phyloP scores from a whole-genome alignment of 1,140 invertebrate species.

The Bombus ignitus region DNA sequence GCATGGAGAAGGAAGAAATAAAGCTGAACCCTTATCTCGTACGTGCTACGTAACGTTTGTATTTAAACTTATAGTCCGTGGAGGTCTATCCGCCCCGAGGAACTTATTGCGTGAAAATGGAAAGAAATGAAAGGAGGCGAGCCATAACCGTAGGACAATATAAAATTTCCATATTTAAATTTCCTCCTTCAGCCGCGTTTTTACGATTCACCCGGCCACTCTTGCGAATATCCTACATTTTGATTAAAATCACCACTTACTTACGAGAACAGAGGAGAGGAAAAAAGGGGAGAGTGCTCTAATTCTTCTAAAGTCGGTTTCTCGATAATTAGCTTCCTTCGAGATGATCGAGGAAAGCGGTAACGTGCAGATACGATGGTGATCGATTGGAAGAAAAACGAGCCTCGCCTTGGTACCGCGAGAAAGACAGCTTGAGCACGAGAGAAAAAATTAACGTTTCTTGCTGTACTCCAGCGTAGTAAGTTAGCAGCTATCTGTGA shows the following conservation, averaged over 20 bases:
- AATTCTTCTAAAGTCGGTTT: not conserved
- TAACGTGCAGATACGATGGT: not conserved
- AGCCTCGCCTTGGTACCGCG: not conserved
- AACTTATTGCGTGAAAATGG: conserved; percentile 30
- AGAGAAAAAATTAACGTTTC: conserved; percentile 35
- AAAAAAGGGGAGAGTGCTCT: not conserved
- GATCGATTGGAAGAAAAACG: conserved; percentile 62
- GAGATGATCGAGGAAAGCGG: not conserved
- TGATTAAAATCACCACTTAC: conserved; percentile 34
- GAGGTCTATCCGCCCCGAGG: not conserved
- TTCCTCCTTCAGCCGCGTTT: not conserved
- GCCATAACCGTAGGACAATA: conserved; percentile 29
- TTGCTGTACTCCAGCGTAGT: conserved; percentile 15
- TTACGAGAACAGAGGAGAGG: not conserved
- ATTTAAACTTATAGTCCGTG: not conserved
- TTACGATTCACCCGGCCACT: not conserved
- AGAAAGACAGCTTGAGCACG: conserved; percentile 1
- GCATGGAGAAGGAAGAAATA: not conserved
- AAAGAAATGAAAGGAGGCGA: conserved; percentile 13
- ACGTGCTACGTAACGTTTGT: conserved; percentile 1
- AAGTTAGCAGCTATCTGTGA: conserved; percentile 57
- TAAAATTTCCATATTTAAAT: conserved; percentile 55
- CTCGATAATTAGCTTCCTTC: not conserved
- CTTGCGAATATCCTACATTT: conserved; percentile 40
- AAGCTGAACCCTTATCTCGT: not conserved